Base-by-base conservation (phyloP, 2,797 vertebrate species). In the Muscicapa striata region DNA sequence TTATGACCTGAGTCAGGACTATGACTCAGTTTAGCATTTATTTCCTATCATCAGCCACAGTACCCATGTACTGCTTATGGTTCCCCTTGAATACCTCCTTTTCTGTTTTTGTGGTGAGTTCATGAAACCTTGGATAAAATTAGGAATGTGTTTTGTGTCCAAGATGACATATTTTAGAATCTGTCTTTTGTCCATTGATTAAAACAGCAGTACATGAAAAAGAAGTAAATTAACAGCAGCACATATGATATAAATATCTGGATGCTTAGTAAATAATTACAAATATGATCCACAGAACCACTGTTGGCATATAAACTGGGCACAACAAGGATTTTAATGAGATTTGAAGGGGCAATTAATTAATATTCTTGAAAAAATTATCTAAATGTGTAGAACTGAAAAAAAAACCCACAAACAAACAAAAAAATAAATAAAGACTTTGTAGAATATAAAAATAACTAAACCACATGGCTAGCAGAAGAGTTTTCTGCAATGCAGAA, bases 261-360 rank as follows among this genome's bases (percentile, higher is more conserved):
- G 62, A 78, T 17, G 4, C 43, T 70, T 61, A 58, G 38, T 93
- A 90, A 95, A 93, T 81, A 72, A 64, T 78, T 93, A 55, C n/a
- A 91, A 23, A 87, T 84, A 81, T 57, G 69, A 87, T 93, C 75
- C 73, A 79, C 67, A 89, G 93, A 90, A 84, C 55, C 6, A 27
- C 88, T 93, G 94, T 90, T 91, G 94, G 45, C 84, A 89, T 69
- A 79, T 66, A 85, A 94, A 54, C 68, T 72, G 43, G 90, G 36
- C 41, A 89, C 45, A 88, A 63, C 13, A 41, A 85, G 63, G 45
- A 79, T 91, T 95, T 93, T 93, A 97, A 94, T 85, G 68, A 90
- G 80, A 45, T 93, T 84, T 95, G 80, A 89, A 91, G 75, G 75
- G 46, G 43, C 95, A 74, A 88, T 94, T 94, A 90, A 78, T 90